Conservation (phyloP, 2,888 invertebrate genomes). For the Drosophila algonquin region DNA sequence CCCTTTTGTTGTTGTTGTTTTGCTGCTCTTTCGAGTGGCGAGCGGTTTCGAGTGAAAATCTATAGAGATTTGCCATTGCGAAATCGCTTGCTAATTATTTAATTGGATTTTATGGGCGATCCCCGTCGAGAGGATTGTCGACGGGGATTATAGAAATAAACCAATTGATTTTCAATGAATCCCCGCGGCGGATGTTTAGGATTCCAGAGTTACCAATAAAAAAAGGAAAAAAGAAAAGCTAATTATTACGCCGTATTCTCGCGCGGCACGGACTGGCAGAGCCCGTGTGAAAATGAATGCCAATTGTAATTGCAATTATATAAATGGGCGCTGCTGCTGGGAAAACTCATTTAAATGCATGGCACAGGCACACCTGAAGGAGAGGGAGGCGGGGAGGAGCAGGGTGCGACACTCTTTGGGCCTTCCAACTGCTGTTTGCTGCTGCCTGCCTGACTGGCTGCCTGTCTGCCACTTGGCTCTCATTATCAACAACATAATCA, state of each 20-base stretch:
- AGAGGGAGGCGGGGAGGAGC: neutral
- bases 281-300: slow-evolving; percentile 47
- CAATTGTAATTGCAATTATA: slow-evolving; percentile 54
- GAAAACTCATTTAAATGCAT: slow-evolving; percentile 64
- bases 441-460: slow-evolving; percentile 22
- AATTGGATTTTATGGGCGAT: slow-evolving; percentile 56
- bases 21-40: slow-evolving; percentile 9
- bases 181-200: neutral
- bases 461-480: slow-evolving; percentile 49
- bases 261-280: neutral
- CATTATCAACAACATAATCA: slow-evolving; percentile 75
- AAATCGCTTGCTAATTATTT: slow-evolving; percentile 46
- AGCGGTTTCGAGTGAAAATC: slow-evolving; percentile 15
- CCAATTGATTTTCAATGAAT: slow-evolving; percentile 26
- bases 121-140: slow-evolving; percentile 48
- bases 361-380: slow-evolving; percentile 28
- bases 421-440: slow-evolving; percentile 20
- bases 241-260: slow-evolving; percentile 45
- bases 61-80: slow-evolving; percentile 10
- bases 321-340: slow-evolving; percentile 33
- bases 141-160: slow-evolving; percentile 17
- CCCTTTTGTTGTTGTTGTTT: neutral
- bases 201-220: neutral
- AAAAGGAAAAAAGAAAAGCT: slow-evolving; percentile 23
- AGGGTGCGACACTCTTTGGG: slow-evolving; percentile 12